These are phyloP conservation scores for Zoanthus gigantus DNA, from an alignment of 92 coral and sea anemone species.

Conservation along the genomic window DNA sequence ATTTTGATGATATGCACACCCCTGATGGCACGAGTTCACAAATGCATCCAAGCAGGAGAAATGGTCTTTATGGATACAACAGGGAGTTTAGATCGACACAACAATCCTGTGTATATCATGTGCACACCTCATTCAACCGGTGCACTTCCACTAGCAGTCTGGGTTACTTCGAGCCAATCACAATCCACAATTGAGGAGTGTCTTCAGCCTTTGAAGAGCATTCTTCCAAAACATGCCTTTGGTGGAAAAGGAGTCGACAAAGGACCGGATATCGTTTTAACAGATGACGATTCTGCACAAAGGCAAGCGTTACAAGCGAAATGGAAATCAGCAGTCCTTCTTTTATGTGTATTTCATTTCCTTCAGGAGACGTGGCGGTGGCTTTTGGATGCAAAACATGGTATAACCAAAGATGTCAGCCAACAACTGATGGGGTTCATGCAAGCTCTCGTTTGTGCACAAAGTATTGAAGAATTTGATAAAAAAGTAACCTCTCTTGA, in stretches of 20 bases:
- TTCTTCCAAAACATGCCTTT: conserved; percentile 67
- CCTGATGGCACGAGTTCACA: conserved; percentile 72
- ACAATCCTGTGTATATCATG: conserved; percentile 68
- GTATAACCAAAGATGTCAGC: conserved; percentile 52
- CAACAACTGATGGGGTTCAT: conserved; percentile 52
- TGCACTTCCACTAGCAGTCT: conserved; percentile 57
- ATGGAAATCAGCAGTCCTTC: conserved; percentile 53
- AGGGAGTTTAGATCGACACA: conserved; percentile 68
- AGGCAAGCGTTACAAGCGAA: conserved; percentile 47
- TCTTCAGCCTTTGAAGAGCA: conserved; percentile 23
- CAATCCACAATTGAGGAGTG: conserved; percentile 34
- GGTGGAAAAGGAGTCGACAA: conserved; percentile 49
- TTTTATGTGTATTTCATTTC: conserved; percentile 68
- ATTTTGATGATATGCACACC: conserved; percentile 68
- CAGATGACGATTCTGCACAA: conserved; percentile 63
- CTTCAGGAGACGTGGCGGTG: conserved; percentile 72
- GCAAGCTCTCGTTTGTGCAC: conserved; percentile 65
- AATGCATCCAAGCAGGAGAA: conserved; percentile 63
- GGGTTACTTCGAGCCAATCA: conserved; percentile 62
- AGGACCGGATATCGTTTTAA: conserved; percentile 63
- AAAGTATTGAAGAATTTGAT: conserved; percentile 46
- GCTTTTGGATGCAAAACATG: conserved; percentile 63
- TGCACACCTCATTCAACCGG: conserved; percentile 67
- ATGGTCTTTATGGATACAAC: conserved; percentile 71
- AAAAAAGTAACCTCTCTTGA: conserved; percentile 33